Evolutionary conservation across 35 echinoderm and acorn worm genomes (phyloP).

Genomic region (Lytechinus variegatus): DNA sequence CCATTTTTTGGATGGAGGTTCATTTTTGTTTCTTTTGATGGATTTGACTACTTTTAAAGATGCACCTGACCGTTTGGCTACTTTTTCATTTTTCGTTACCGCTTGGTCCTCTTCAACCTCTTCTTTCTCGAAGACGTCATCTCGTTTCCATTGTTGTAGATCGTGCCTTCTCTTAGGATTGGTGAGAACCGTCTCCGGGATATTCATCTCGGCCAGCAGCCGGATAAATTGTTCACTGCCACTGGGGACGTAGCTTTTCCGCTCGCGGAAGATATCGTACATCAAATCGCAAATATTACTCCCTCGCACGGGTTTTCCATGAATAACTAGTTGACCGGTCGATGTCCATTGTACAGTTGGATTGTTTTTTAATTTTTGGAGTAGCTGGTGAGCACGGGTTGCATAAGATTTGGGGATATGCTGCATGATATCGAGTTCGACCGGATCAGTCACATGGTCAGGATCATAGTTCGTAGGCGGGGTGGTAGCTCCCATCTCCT

Average conservation of each 20-base stretch:
- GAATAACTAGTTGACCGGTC: conserved; percentile 28
- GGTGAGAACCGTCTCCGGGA: conserved; percentile 50
- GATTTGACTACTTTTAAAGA: neutral
- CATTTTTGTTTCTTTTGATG: neutral
- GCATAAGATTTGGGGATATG: conserved; percentile 14
- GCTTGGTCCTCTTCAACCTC: neutral
- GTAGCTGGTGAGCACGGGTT: neutral
- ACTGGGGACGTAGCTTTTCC: conserved; percentile 25
- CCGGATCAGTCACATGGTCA: neutral
- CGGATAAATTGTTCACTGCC: conserved; percentile 58
- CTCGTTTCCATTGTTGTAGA: conserved; percentile 44
- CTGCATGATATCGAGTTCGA: conserved; percentile 33
- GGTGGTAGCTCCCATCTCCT: neutral
- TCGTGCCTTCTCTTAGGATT: conserved; percentile 33
- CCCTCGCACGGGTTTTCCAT: conserved; percentile 5
- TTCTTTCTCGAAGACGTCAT: neutral
- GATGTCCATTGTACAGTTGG: conserved; percentile 42
- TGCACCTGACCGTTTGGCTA: neutral
- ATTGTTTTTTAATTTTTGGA: conserved; percentile 52
- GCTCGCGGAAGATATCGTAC: conserved; percentile 52
- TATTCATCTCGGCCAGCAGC: conserved; percentile 49
- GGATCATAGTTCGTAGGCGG: neutral
- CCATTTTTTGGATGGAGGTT: neutral
- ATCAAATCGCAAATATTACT: conserved; percentile 59
- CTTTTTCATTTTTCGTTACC: neutral